These are phyloP conservation scores for Bombus fervidus DNA, from an alignment of 1,140 invertebrate species.

Conservation along the genomic window DNA sequence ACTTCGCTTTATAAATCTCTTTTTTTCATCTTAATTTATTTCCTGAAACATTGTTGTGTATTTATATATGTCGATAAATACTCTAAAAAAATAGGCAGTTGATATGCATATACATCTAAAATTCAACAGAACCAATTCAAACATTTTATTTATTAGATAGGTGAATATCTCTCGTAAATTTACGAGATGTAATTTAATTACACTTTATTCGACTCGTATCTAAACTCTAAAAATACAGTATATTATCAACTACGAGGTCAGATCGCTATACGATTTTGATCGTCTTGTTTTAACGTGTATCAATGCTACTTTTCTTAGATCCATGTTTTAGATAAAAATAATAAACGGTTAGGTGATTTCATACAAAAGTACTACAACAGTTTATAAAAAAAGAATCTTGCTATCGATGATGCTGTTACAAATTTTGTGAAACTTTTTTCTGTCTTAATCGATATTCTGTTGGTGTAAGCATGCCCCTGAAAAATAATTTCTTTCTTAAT, in stretches of 20 bases:
- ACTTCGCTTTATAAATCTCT: not conserved
- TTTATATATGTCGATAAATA: constrained; percentile 6
- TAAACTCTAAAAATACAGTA: constrained; percentile 20
- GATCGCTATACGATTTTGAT: not conserved
- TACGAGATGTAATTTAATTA: not conserved
- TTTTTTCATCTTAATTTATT: not conserved
- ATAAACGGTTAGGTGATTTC: not conserved
- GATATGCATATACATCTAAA: constrained; percentile 9
- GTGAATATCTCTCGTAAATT: not conserved
- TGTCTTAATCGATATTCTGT: constrained; percentile 86
- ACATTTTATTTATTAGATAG: constrained; percentile 7
- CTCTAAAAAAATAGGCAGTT: constrained; percentile 49
- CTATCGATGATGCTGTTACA: not conserved
- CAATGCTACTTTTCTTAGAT: not conserved
- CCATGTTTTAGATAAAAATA: not conserved
- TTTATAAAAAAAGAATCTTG: not conserved
- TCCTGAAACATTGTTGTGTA: not conserved
- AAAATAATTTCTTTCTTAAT: constrained; percentile 54
- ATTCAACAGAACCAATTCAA: constrained; percentile 28
- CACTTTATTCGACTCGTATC: not conserved
- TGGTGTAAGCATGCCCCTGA: constrained; percentile 87
- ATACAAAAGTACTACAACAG: constrained; percentile 32
- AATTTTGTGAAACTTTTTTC: constrained; percentile 76
- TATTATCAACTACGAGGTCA: not conserved
- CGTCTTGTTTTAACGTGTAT: not conserved